Evolutionary conservation across 1,140 invertebrate species (phyloP), one percentile per base, ranked within the genome.

Genomic region (Cyclina sinensis): DNA sequence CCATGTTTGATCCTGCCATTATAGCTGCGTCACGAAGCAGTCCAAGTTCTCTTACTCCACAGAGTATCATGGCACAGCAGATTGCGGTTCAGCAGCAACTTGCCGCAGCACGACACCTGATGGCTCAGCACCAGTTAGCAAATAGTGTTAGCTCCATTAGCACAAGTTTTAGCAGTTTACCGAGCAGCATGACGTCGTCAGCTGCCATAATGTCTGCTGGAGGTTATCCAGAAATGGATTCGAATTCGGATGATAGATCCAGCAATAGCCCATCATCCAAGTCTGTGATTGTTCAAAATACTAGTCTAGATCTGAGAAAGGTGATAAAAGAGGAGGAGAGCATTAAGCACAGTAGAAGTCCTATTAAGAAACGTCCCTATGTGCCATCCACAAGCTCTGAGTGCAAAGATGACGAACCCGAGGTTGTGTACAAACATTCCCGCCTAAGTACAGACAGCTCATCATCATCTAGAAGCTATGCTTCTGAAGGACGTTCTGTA

Each of bases 361-460:
- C 94, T 16, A 94, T 95, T 43, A 95, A 95, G 76, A 95, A 95
- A 87, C 91, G 94, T 73, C 94, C 94, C 24, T 94, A 94, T 86
- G 90, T 92, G 51, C 93, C 93, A 51, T 81, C 74, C 32, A 35
- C 68, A 21, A 76, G 73, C 74, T 79, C 79, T 0, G 80, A 85
- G 24, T 81, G 48, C 18, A 74, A 86, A 18, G 43, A 43, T 43
- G 89, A 80, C 43, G 86, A 89, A 18, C 65, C 37, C 3, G 87
- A 88, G 46, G 83, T 65, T 35, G 78, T 57, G 59, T 68, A 87
- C 59, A 91, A 90, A 80, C 86, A 89, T 76, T 70, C 86, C 79
- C 90, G 90, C 24, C 74, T 89, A 43, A 80, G 90, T 59, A 89
- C 83, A 18, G 62, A 86, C 59, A 88, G 89, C 48, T 83, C 74